A percentile compares a stretch with the other conserved stretches of the same genome.
These are phyloP conservation scores for Globodera rostochiensis DNA, from an alignment of 1,140 invertebrate genomes.

Conservation along the genomic window DNA sequence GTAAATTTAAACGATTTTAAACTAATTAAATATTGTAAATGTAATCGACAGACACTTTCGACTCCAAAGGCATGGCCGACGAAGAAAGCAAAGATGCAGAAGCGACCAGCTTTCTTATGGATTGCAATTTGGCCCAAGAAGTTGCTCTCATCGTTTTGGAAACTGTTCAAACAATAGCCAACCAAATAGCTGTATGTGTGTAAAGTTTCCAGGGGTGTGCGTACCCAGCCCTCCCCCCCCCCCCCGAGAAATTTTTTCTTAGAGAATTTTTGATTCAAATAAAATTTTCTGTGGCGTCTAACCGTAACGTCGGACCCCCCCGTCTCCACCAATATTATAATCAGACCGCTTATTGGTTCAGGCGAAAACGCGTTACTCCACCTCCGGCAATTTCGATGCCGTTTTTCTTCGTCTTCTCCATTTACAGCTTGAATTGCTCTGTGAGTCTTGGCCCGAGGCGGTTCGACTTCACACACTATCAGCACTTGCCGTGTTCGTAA, in stretches of 20 bases:
- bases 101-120: conserved; percentile 44
- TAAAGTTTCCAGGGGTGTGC: conserved; percentile 47
- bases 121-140: conserved; percentile 80
- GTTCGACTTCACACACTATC: conserved; percentile 87
- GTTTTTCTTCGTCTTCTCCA: conserved; percentile 79
- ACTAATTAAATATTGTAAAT: background rate
- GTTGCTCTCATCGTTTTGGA: conserved; percentile 84
- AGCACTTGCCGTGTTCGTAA: conserved; percentile 83
- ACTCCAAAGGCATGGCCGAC: conserved; percentile 2
- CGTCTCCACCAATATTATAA: no score
- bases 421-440: conserved; percentile 82
- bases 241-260: no score
- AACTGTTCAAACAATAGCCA: conserved; percentile 80
- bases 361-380: conserved; percentile 18
- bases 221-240: no score
- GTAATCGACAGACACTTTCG: background rate
- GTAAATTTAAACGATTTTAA: background rate
- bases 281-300: no score
- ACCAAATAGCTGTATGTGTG: conserved; percentile 76
- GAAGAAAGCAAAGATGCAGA: background rate
- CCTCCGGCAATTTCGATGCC: conserved; percentile 74
- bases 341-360: background rate
- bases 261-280: no score
- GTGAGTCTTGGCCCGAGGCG: conserved; percentile 84
- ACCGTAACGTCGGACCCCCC: no score